Percentiles rank a stretch among this genome's conserved stretches.
These are phyloP conservation scores for Potamarius usumacintae DNA, from an alignment of 2,113 vertebrate species.

Conservation along the genomic window DNA sequence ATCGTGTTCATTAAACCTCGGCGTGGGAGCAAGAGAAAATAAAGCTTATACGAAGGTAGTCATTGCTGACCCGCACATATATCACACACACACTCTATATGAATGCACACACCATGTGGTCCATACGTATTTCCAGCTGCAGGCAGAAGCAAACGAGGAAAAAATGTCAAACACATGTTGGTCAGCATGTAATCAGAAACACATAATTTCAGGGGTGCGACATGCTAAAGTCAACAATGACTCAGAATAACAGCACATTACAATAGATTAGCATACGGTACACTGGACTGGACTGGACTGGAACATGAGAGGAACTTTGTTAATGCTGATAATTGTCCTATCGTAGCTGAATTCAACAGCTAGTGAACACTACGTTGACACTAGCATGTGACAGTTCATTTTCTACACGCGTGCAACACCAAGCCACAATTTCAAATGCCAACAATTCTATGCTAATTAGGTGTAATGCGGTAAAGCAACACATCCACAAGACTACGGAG, in stretches of 20 bases:
- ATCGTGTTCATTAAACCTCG: constrained; percentile 71
- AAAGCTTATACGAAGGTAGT: constrained; percentile 59
- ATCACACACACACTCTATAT: constrained; percentile 63
- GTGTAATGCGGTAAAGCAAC: too few species aligned
- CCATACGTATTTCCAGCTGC: constrained; percentile 42
- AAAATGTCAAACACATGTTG: constrained; percentile 68
- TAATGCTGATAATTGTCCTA: neutral
- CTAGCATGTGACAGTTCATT: neutral
- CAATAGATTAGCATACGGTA: constrained; percentile 23
- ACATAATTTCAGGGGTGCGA: constrained; percentile 30
- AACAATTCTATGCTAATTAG: neutral
- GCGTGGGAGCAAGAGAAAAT: constrained; percentile 63
- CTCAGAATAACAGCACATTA: constrained; percentile 35
- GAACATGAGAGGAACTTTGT: neutral
- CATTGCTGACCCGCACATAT: constrained; percentile 68
- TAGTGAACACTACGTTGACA: neutral
- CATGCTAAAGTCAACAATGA: constrained; percentile 57
- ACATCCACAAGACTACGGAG: too few species aligned
- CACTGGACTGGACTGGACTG: neutral
- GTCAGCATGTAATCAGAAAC: constrained; percentile 45
- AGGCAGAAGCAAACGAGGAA: constrained; percentile 57
- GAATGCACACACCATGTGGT: constrained; percentile 56
- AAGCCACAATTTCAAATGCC: neutral
- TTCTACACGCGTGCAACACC: neutral
- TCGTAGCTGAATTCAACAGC: neutral